A percentile compares a stretch with the other conserved stretches of the same genome.
phyloP scores from a whole-genome alignment of 2,888 invertebrate genomes.

The Psylliodes chrysocephalus region DNA sequence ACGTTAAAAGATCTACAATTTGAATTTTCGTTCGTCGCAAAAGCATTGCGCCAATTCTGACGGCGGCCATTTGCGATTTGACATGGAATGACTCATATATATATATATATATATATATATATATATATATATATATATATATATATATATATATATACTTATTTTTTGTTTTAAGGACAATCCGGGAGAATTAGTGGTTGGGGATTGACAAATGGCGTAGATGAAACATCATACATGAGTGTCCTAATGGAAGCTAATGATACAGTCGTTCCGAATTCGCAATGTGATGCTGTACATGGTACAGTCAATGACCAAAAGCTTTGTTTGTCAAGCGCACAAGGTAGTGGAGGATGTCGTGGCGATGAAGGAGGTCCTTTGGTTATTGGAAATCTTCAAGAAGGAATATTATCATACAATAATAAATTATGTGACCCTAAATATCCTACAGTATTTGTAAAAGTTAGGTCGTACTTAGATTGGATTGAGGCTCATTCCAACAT shows the following conservation, averaged over 20 bases:
- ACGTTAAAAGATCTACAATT: no score
- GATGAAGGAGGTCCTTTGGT: slow-evolving; percentile 11
- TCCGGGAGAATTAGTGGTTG: background rate
- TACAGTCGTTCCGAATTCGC: background rate
- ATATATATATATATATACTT: no score
- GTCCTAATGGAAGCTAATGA: background rate
- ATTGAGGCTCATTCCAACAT: slow-evolving; percentile 25
- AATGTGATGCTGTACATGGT: background rate
- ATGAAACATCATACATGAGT: background rate
- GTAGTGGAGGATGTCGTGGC: background rate
- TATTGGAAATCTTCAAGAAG: background rate
- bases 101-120: no score
- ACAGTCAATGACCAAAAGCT: background rate
- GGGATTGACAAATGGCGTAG: no score
- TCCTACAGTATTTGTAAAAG: slow-evolving; percentile 37
- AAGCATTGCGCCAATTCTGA: no score
- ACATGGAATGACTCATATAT: no score
- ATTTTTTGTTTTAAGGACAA: no score
- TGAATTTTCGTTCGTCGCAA: no score
- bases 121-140: no score
- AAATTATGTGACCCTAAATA: slow-evolving; percentile 28
- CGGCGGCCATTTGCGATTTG: no score
- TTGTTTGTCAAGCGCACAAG: background rate
- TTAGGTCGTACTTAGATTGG: slow-evolving; percentile 39
- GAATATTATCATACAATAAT: slow-evolving; percentile 6